Evolutionary conservation across 2,888 invertebrate genomes (phyloP), one percentile per base, ranked within the genome.

Genomic region (Tetragonula carbonaria): DNA sequence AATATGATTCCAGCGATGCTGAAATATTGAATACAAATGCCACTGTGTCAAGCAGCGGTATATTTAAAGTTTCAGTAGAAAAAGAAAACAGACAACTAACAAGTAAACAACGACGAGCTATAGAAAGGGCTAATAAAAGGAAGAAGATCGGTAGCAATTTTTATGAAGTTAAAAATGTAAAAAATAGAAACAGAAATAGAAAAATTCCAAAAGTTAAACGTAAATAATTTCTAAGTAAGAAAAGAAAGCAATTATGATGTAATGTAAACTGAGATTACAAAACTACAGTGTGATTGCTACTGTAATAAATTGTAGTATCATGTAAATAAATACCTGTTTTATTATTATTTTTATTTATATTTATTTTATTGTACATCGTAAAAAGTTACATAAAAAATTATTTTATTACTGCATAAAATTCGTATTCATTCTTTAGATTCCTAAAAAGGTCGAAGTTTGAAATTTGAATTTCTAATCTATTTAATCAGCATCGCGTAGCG

Each of bases 101-200:
- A 2, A 97, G 97, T 67, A 98, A 97, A 94, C 96, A 98, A 92
- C 96, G 96, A 88, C 96, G 98, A 88, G 97, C 97, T 0, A 88
- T 96, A 4, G 97, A 98, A 85, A 95, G 98, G 88, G 96, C 97
- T 18, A 96, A 96, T 87, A 97, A 97, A 89, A 96, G 97, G 18
- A 97, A 97, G 93, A 98, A 97, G 93, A 96, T 97, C 82, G 98
- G 98, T 90, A 98, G 97, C 94, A 97, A 98, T 95, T 98, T 98
- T 93, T 98, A 98, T 94, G 98, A 98, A 96, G 96, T 97, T 53
- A 96, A 97, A 16, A 98, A 98, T 95, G 98, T 98, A 75, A 98
- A 98, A 94, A 98, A 98, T 94, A 96, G 97, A 89, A 98, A 97
- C 95, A 96, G 97, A 87, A 96, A 96, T 93, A 97, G 96, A 93